These are phyloP conservation scores for Thermophis baileyi DNA, from an alignment of 2,113 vertebrate species.

Conservation along the genomic window DNA sequence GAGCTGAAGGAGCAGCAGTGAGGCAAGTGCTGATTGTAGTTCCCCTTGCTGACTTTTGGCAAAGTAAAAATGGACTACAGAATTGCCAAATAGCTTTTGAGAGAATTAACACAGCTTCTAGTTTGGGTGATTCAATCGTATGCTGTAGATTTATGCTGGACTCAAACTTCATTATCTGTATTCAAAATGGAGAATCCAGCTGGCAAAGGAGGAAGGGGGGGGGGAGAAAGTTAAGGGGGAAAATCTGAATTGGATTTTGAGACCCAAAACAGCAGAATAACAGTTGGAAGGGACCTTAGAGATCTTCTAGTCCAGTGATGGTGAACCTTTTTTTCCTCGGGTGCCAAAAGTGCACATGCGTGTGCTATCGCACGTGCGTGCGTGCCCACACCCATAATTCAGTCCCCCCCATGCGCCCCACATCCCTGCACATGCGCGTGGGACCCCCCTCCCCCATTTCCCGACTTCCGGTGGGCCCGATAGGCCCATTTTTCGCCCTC, in stretches of 20 bases:
- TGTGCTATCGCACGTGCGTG: too few relatives aligned
- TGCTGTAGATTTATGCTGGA: neutral
- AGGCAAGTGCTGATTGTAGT: neutral
- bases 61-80: neutral
- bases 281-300: neutral
- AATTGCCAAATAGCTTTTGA: neutral
- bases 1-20: neutral
- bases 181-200: neutral
- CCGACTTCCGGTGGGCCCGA: too few relatives aligned
- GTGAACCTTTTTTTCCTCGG: too few relatives aligned
- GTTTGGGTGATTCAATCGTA: neutral
- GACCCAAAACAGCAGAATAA: neutral
- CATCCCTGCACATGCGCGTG: too few relatives aligned
- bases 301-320: too few relatives aligned
- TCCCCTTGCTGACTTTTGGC: neutral
- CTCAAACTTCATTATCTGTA: neutral
- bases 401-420: too few relatives aligned
- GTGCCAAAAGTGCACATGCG: too few relatives aligned
- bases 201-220: neutral
- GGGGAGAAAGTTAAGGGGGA: neutral
- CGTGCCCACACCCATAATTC: too few relatives aligned
- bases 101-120: neutral
- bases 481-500: too few relatives aligned
- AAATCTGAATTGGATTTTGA: neutral
- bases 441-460: too few relatives aligned